Base-by-base conservation (phyloP, 2,888 invertebrate species). In the Acrobasis suavella region DNA sequence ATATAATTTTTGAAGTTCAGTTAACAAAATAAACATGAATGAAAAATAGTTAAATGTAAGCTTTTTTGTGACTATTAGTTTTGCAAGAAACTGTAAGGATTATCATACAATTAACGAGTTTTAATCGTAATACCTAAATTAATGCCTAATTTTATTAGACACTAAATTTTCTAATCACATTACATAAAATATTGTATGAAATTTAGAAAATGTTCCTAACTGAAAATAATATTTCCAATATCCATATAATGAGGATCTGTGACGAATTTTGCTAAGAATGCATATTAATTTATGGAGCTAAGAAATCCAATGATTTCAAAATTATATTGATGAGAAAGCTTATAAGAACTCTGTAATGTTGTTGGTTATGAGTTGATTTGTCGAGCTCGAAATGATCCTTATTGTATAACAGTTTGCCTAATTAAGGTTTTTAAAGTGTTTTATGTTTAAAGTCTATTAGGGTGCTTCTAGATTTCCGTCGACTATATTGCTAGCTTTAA, bases 141-240 rank as follows among this genome's bases (percentile, higher is more conserved):
- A 46, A 14, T 46, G 46, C 46, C 12, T 46, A 46, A 46, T 46
- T 46, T 14, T 46, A 7, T 32, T 32, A 2, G 5, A 32, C 22
- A 22, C 42, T n/a, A 42, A 14, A 42, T 42, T 42, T 42, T 12
- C 3, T 42, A 42, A 5, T n/a, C 5, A n/a, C 46, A 3, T 3
- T 46, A n/a, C n/a, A 5, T 37, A 22, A 5, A 32, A 12, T 32
- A 32, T 14, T 32, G n/a, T 37, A 32, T 32, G n/a, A 37, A 32
- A 52, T 52, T 52, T 32, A 14, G 9, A 52, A 32, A 52, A 52
- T 52, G 52, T 52, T 52, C 52, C 52, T 52, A 52, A 52, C 14
- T 52, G 51, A 52, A 52, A 32, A 32, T 52, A 32, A 32, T n/a
- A 32, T 32, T 51, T 51, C 32, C 51, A 14, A 32, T 32, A 32